A percentile compares a stretch with the other conserved stretches of the same genome.
phyloP scores from a whole-genome alignment of 1,140 invertebrate species.

The Gryon sp. region DNA sequence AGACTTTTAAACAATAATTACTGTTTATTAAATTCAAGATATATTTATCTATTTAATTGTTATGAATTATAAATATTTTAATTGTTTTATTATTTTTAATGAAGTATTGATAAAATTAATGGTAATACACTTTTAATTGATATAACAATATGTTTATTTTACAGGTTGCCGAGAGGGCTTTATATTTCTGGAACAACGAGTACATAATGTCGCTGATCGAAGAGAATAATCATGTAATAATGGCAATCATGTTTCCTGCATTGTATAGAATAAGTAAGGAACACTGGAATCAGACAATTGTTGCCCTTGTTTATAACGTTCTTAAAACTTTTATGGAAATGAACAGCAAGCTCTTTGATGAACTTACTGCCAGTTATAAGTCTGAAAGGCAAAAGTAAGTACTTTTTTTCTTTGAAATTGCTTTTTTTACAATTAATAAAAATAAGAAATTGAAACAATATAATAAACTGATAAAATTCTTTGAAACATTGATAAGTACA shows the following conservation, averaged over 20 bases:
- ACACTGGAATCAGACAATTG: constrained; percentile 99
- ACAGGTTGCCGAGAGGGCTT: constrained; percentile 97
- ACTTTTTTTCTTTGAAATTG: neutral
- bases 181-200: constrained; percentile 99
- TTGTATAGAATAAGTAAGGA: constrained; percentile 99
- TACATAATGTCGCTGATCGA: constrained; percentile 98
- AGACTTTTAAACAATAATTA: too few relatives aligned
- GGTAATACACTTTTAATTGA: neutral
- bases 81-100: too few relatives aligned
- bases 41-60: too few relatives aligned
- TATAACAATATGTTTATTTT: constrained; percentile 62
- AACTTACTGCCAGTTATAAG: constrained; percentile 98
- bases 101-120: too few relatives aligned
- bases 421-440: too few relatives aligned
- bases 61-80: too few relatives aligned
- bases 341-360: constrained; percentile 99
- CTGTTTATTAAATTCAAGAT: too few relatives aligned
- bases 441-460: too few relatives aligned
- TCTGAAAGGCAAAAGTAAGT: constrained; percentile 97
- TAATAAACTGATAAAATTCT: too few relatives aligned
- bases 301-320: constrained; percentile 99
- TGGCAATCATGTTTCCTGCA: constrained; percentile 96
- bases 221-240: constrained; percentile 95
- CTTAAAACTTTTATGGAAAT: constrained; percentile 99
- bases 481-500: too few relatives aligned